phyloP scores from a whole-genome alignment of 2,113 vertebrate species.

The Archocentrus centrarchus region DNA sequence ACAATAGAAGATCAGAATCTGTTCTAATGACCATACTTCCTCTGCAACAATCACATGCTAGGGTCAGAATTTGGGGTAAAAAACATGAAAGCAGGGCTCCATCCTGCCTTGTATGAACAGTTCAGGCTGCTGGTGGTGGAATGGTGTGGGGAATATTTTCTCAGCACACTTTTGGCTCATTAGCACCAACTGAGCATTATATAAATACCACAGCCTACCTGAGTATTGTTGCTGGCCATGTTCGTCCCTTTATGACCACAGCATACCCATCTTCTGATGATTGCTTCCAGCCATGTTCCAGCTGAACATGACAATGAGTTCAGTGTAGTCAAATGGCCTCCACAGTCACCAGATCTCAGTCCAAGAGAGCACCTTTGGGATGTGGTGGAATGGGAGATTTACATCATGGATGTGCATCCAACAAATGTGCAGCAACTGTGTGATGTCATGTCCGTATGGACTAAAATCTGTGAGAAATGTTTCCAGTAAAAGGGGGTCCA shows the following conservation, averaged over 20 bases:
- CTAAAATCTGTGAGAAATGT: not conserved
- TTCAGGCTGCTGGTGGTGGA: not conserved
- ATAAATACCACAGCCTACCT: not conserved
- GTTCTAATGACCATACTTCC: not conserved
- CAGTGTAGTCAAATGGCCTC: not conserved
- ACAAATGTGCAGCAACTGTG: not conserved
- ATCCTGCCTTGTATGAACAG: not conserved
- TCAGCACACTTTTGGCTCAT: not conserved
- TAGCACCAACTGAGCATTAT: not conserved
- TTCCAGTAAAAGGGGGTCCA: not conserved
- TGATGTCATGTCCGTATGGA: conserved; percentile 4
- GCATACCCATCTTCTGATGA: not conserved
- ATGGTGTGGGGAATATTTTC: not conserved
- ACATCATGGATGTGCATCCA: not conserved
- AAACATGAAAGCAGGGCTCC: not conserved
- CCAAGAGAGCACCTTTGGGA: not conserved
- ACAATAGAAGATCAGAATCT: not conserved
- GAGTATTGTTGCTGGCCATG: not conserved
- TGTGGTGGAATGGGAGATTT: not conserved
- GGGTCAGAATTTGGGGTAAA: not conserved
- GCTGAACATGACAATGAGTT: not conserved
- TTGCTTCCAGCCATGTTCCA: not conserved
- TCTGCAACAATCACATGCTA: not conserved
- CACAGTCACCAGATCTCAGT: not conserved
- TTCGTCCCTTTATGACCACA: not conserved